Evolutionary conservation across 2,888 invertebrate genomes (phyloP), one percentile per base, ranked within the genome.

Genomic region (Achlya flavicornis): DNA sequence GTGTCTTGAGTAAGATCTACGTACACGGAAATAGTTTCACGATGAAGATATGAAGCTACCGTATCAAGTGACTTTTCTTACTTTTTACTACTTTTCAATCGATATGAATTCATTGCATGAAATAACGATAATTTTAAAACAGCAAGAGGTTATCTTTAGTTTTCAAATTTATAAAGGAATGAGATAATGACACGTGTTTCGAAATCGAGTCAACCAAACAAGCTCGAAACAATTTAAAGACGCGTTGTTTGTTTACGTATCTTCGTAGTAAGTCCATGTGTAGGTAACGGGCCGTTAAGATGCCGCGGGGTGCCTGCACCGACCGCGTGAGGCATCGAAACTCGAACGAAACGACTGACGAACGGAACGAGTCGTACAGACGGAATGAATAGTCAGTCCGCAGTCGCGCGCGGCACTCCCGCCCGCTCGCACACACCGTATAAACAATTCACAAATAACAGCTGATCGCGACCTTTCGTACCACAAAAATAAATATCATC

Each of bases 191-290:
- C 53, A 53, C 53, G 53, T 19, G 53, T 53, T 53, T 53, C 53
- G 19, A 53, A 19, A 19, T 19, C 16, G 7, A 53, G 60, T 64
- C 66, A 65, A 72, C 71, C 41, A 60, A 43, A 60, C 60, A 43
- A 41, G 19, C 41, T 74, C 70, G 66, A 74, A 68, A 69, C 73
- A 73, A 75, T 75, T 75, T 74, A 71, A 76, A 79, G 73, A 75
- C 76, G 78, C 79, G 80, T 87, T 89, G 91, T 92, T 92, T 92
- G 89, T 92, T 92, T 92, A 92, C 90, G 80, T 88, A 87, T 83
- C 80, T 81, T 73, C 81, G 88, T 92, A 90, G 89, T 91, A 91
- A 78, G 85, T 81, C 81, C 85, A 85, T 86, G 90, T 88, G 90
- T 88, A 87, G 83, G 84, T 89, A 89, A 89, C 88, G 89, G 89